Evolutionary conservation across 2,797 vertebrate genomes (phyloP).

Genomic region (Brotula barbata): DNA sequence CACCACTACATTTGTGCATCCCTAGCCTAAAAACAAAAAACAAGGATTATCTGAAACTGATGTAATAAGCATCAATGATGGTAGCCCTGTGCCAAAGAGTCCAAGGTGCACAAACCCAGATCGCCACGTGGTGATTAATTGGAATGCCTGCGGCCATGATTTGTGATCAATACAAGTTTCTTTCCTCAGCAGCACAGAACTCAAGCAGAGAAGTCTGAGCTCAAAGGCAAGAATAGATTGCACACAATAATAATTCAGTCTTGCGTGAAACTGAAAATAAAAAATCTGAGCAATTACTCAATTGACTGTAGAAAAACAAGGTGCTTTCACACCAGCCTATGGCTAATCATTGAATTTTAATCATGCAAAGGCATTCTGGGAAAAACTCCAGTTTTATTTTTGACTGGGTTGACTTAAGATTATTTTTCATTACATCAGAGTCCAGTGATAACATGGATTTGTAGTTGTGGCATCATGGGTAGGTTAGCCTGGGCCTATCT

Average conservation of each 20-base stretch:
- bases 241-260: conserved; percentile 52
- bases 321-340: conserved; percentile 47
- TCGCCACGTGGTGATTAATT: conserved; percentile 59
- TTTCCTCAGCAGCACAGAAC: conserved; percentile 23
- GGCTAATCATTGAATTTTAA: conserved; percentile 52
- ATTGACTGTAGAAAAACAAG: conserved; percentile 60
- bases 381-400: conserved; percentile 36
- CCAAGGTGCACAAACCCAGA: conserved; percentile 16
- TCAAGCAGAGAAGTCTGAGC: conserved; percentile 35
- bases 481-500: too few relatives aligned
- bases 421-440: too few relatives aligned
- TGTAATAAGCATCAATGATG: conserved; percentile 14
- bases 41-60: not conserved
- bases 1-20: conserved; percentile 1
- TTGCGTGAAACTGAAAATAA: conserved; percentile 38
- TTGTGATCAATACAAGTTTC: conserved; percentile 61
- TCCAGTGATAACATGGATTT: too few relatives aligned
- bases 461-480: too few relatives aligned
- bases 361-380: conserved; percentile 54
- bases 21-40: not conserved
- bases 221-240: conserved; percentile 49
- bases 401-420: not conserved
- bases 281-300: conserved; percentile 64
- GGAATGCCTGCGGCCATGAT: conserved; percentile 47
- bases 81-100: too few relatives aligned